These are phyloP conservation scores for Oxygymnocypris stewartii DNA, from an alignment of 2,113 vertebrate species.

Conservation along the genomic window DNA sequence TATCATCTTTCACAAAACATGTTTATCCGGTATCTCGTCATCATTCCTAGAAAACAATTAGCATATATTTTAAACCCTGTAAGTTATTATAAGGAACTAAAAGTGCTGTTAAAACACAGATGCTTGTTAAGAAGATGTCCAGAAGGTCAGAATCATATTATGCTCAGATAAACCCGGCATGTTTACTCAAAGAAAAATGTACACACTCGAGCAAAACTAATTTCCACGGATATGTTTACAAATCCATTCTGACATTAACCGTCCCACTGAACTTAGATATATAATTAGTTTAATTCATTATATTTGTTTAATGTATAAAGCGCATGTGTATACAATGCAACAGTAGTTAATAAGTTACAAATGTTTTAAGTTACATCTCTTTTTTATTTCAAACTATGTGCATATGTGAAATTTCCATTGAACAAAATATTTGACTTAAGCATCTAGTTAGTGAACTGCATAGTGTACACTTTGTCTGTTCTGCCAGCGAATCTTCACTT, in stretches of 20 bases:
- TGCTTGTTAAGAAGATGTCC: too few species aligned
- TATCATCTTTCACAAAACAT: too few species aligned
- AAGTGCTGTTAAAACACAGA: too few species aligned
- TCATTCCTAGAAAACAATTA: too few species aligned
- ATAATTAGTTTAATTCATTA: not conserved
- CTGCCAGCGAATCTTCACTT: not conserved
- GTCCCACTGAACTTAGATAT: not conserved
- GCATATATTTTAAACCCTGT: too few species aligned
- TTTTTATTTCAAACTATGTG: conserved; percentile 11
- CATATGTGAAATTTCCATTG: not conserved
- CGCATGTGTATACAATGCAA: not conserved
- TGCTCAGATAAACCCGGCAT: too few species aligned
- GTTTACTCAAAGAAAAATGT: too few species aligned
- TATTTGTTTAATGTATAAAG: not conserved
- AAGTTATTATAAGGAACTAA: too few species aligned
- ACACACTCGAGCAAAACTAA: not conserved
- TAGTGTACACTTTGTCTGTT: not conserved
- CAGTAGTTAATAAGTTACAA: not conserved
- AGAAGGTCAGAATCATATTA: too few species aligned
- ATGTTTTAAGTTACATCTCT: not conserved
- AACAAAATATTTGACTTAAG: not conserved
- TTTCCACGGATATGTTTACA: not conserved
- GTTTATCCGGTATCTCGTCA: too few species aligned
- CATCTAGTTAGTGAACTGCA: not conserved
- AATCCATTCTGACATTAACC: not conserved